Conservation (phyloP, 2,888 invertebrate genomes). For the Oxytorus armatus region DNA sequence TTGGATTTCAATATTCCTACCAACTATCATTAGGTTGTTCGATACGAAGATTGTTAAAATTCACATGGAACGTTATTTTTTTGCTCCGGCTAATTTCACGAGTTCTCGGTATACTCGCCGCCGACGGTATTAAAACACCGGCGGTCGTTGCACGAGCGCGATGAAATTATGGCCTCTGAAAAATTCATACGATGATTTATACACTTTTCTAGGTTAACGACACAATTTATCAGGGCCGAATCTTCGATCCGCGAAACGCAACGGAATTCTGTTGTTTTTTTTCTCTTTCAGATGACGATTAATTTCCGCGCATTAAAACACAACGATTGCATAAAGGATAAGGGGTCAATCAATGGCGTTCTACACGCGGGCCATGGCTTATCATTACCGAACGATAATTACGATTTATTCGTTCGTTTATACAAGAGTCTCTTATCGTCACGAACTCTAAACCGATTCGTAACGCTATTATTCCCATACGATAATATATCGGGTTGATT, state of each 20-base stretch:
- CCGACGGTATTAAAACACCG: no score
- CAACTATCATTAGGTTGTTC: no score
- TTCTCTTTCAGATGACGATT: background rate
- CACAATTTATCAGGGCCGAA: conserved; percentile 59
- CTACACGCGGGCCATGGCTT: no score
- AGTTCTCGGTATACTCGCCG: no score
- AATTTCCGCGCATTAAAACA: background rate
- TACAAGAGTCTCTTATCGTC: conserved; percentile 74
- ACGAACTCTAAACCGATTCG: conserved; percentile 78
- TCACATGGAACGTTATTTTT: no score
- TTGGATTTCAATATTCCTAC: conserved; percentile 85
- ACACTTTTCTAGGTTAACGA: conserved; percentile 65
- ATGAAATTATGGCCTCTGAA: conserved; percentile 61
- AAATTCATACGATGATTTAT: conserved; percentile 66
- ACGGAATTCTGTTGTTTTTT: conserved; percentile 18
- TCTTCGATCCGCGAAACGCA: conserved; percentile 38
- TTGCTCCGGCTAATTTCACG: no score
- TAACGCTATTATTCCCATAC: conserved; percentile 74
- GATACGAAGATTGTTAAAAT: no score
- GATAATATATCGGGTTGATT: conserved; percentile 72
- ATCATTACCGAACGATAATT: conserved; percentile 79
- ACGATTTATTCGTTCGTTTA: conserved; percentile 80
- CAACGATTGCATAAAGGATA: background rate
- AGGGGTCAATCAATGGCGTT: no score
- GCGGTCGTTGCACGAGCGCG: no score